Evolutionary conservation across 37 sponge, comb jelly and placozoan species (phyloP).

Genomic region (Dysidea cf. avara): DNA sequence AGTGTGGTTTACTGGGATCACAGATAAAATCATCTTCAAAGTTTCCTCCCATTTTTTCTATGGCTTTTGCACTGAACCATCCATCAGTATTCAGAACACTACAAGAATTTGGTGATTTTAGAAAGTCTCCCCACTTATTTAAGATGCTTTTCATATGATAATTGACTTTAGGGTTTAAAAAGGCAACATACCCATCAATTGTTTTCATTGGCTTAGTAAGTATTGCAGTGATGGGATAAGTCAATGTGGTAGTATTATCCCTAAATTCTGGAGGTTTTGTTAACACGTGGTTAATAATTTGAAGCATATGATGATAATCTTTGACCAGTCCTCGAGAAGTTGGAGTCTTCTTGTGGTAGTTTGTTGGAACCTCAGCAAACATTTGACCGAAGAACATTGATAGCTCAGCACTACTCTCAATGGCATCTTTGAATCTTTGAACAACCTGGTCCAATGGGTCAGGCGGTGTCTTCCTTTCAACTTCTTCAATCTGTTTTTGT

Average conservation of each 20-base stretch:
- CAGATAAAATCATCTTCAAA: too few species aligned
- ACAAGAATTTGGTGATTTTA: conserved; percentile 24
- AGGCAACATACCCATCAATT: conserved; percentile 37
- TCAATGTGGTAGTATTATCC: conserved; percentile 3
- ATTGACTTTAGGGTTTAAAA: conserved; percentile 16
- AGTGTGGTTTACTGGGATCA: too few species aligned
- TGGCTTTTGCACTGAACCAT: too few species aligned
- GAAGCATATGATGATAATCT: conserved; percentile 16
- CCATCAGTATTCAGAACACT: conserved; percentile 35
- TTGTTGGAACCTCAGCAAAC: conserved; percentile 23
- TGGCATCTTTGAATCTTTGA: conserved; percentile 3
- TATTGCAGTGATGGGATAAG: conserved; percentile 53
- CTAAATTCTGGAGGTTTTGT: conserved; percentile 32
- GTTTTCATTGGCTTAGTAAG: conserved; percentile 38
- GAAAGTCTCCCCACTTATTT: conserved; percentile 27
- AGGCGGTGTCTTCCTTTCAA: not conserved
- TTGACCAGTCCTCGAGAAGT: conserved; percentile 25
- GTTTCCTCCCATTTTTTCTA: too few species aligned
- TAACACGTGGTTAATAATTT: conserved; percentile 32
- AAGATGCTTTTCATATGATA: too few species aligned
- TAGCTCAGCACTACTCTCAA: conserved; percentile 17
- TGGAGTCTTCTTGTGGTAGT: not conserved
- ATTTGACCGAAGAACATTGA: conserved; percentile 21
- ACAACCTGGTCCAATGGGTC: conserved; percentile 4
- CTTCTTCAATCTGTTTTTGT: conserved; percentile 27